A percentile compares a stretch with the other conserved stretches of the same genome.
Evolutionary conservation across 2,797 vertebrate species (phyloP).

Genomic region (Thalassophryne amazonica): DNA sequence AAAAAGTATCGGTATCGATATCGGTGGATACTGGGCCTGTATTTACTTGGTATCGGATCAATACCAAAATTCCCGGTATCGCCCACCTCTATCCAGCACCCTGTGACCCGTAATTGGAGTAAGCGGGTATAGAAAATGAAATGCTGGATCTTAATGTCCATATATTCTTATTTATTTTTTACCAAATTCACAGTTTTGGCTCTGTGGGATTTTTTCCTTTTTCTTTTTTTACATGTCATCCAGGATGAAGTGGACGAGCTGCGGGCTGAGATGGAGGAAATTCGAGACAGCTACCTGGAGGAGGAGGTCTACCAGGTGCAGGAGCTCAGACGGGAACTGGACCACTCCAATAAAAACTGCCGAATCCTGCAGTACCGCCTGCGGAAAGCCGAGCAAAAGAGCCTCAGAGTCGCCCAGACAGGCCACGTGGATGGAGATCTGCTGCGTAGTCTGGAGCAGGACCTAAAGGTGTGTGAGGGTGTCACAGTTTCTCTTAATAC

Average conservation of each 20-base stretch:
- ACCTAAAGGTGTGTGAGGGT: constrained; percentile 85
- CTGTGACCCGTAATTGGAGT: too few relatives aligned
- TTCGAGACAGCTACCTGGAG: constrained; percentile 97
- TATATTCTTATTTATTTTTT: too few relatives aligned
- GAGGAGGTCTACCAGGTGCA: constrained; percentile 99
- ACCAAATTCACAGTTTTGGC: not conserved
- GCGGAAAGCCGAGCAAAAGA: constrained; percentile 96
- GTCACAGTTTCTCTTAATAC: not conserved
- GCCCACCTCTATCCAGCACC: too few relatives aligned
- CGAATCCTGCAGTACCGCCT: constrained; percentile 97
- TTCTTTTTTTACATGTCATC: not conserved
- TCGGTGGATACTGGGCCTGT: too few relatives aligned
- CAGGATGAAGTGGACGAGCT: constrained; percentile 98
- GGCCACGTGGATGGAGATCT: constrained; percentile 97
- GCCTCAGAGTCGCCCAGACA: constrained; percentile 93
- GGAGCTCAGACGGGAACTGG: constrained; percentile 94
- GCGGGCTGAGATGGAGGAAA: constrained; percentile 98
- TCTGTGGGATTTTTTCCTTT: not conserved
- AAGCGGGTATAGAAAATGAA: too few relatives aligned
- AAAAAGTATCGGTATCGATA: too few relatives aligned
- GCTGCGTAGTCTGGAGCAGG: constrained; percentile 92
- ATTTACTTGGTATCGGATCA: too few relatives aligned
- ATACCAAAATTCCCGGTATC: too few relatives aligned
- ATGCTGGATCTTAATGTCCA: too few relatives aligned
- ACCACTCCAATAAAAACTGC: constrained; percentile 97